Base-by-base conservation (phyloP, 2,797 vertebrate genomes). In the Diglossa cyanea region DNA sequence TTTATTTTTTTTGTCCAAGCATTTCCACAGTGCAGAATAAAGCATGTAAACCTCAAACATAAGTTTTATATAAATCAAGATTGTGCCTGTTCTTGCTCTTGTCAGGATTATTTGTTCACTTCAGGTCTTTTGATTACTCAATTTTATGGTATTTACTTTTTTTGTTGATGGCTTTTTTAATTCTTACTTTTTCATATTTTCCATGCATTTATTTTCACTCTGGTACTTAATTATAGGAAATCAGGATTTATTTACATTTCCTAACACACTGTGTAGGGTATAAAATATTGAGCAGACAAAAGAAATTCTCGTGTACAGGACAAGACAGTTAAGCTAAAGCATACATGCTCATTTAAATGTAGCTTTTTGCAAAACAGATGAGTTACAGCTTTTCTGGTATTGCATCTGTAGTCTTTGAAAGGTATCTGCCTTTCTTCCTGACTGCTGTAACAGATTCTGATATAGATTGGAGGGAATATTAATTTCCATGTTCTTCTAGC, bases 351-450 rank as follows among this genome's bases (percentile, higher is more conserved):
- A 13, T 74, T 67, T 65, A 63, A 67, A 17, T 58, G 11, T 25
- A 10, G 8, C 14, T 68, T 86, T 79, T 65, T 42, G 40, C 39
- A 30, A 87, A 82, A 61, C 14, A 78, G 4, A 1, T 67, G 45
- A 5, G 4, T 80, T 89, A 44, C 23, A 71, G 21, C n/a, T 83
- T 1, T 71, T 86, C 19, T 57, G 33, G 5, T 86, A 20, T 70
- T 83, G 26, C 65, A 90, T 25, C 40, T 77, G 13, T 74, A 60
- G 53, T 50, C 58, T 90, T 67, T 54, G 48, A 79, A 91, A 83
- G 17, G 8, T 76, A 31, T 13, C 33, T 84, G 23, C 16, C 6
- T 88, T 86, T 83, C 4, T 74, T 84, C 24, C 35, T 54, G 58
- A 17, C 13, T 79, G 16, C 42, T 55, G 7, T 47, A 35, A 53